A percentile compares a stretch with the other conserved stretches of the same genome.
Conservation (phyloP, 2,888 invertebrate genomes). For the Agonopterix subpropinquella region DNA sequence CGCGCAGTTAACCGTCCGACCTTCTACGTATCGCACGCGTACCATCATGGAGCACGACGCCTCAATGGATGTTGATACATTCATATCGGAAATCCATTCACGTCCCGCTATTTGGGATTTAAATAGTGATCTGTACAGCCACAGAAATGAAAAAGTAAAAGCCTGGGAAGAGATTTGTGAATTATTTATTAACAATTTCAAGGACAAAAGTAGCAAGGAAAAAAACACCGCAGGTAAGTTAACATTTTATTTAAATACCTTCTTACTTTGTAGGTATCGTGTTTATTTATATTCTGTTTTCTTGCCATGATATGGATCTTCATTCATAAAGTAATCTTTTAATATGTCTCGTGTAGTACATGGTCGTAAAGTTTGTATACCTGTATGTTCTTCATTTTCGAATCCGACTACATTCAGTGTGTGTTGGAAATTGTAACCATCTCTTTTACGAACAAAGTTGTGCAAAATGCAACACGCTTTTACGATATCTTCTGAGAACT, state of each 20-base stretch:
- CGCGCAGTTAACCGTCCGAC: too few species aligned
- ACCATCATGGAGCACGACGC: too few species aligned
- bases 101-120: conserved; percentile 23
- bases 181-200: conserved; percentile 16
- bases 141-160: conserved; percentile 18
- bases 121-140: conserved; percentile 18
- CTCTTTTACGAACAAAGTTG: conserved; percentile 8
- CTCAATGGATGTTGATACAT: too few species aligned
- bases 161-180: conserved; percentile 22
- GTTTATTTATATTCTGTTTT: conserved; percentile 18
- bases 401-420: conserved; percentile 16
- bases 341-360: conserved; percentile 17
- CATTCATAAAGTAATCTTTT: conserved; percentile 22
- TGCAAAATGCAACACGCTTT: conserved; percentile 10
- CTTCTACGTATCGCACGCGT: too few species aligned
- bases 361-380: conserved; percentile 12
- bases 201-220: conserved; percentile 19
- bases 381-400: conserved; percentile 17
- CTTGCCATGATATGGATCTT: conserved; percentile 20
- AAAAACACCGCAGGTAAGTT: conserved; percentile 21
- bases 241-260: conserved; percentile 4
- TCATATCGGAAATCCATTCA: conserved; percentile 19
- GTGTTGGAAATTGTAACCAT: conserved; percentile 14
- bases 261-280: background rate
- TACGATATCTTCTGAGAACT: conserved; percentile 7